Percentiles rank a stretch among this genome's conserved stretches.
Evolutionary conservation across 2,113 vertebrate species (phyloP).

Genomic region (Myodes glareolus): DNA sequence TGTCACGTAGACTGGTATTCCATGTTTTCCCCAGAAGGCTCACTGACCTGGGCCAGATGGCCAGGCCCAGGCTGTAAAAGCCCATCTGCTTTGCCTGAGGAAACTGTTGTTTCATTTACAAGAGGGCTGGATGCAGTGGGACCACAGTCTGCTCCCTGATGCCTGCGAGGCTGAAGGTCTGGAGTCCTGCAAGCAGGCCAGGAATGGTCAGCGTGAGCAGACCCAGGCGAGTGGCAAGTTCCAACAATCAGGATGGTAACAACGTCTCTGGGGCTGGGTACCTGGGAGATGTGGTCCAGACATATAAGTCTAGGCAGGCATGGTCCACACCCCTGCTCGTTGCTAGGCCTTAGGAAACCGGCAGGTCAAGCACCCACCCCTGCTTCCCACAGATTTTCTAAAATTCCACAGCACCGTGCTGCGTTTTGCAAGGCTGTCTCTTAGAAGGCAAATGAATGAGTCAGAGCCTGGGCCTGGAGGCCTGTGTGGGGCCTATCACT

Average conservation of each 20-base stretch:
- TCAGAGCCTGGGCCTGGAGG: background rate
- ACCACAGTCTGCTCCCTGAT: background rate
- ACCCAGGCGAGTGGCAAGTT: background rate
- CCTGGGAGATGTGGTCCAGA: background rate
- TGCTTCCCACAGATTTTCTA: background rate
- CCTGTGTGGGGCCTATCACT: background rate
- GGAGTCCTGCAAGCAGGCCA: background rate
- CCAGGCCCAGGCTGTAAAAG: constrained; percentile 47
- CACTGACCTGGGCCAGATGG: constrained; percentile 67
- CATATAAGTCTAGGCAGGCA: background rate
- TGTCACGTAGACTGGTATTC: background rate
- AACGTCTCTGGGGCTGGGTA: too few relatives aligned
- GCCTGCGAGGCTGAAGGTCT: constrained; percentile 33
- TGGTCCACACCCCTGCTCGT: background rate
- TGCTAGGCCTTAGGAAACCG: background rate
- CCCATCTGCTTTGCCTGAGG: constrained; percentile 51
- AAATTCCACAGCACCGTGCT: background rate
- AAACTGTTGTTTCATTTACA: background rate
- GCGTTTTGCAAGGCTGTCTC: background rate
- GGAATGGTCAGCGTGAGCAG: background rate
- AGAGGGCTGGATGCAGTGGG: background rate
- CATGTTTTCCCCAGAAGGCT: constrained; percentile 58
- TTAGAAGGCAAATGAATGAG: background rate
- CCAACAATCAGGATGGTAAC: background rate
- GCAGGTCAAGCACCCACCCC: background rate